Conservation (phyloP, 2,888 invertebrate genomes). For the Rosalia funebris region DNA sequence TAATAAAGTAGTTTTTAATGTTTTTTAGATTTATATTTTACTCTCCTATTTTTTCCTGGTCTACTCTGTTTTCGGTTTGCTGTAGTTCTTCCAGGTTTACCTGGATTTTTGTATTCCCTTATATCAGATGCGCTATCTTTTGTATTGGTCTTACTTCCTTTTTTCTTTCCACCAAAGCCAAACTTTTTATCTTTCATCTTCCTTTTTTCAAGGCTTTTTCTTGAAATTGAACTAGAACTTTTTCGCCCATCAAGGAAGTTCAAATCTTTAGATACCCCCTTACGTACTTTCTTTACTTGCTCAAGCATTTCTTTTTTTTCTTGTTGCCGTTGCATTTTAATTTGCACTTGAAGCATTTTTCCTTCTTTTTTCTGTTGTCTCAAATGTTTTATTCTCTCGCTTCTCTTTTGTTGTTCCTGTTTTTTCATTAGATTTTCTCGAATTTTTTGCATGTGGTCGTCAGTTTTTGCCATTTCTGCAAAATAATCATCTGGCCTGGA, state of each 20-base stretch:
- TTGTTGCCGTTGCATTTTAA: slow-evolving; percentile 83
- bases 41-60: slow-evolving; percentile 65
- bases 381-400: slow-evolving; percentile 90
- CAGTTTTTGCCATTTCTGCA: slow-evolving; percentile 98
- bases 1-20: slow-evolving; percentile 30
- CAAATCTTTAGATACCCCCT: slow-evolving; percentile 79
- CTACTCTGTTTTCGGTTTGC: slow-evolving; percentile 48
- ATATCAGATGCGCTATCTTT: slow-evolving; percentile 79
- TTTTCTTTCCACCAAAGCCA: slow-evolving; percentile 96
- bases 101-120: slow-evolving; percentile 66
- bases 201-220: slow-evolving; percentile 66
- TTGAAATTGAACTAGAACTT: slow-evolving; percentile 47
- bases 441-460: slow-evolving; percentile 97
- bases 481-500: slow-evolving; percentile 93
- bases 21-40: slow-evolving; percentile 60
- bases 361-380: slow-evolving; percentile 92
- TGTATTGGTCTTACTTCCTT: slow-evolving; percentile 87
- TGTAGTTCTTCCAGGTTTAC: slow-evolving; percentile 51
- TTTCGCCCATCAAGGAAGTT: slow-evolving; percentile 79
- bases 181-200: slow-evolving; percentile 84
- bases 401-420: slow-evolving; percentile 84
- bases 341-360: slow-evolving; percentile 86
- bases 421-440: slow-evolving; percentile 84
- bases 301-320: slow-evolving; percentile 93
- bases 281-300: slow-evolving; percentile 91